Conservation (phyloP, 2,888 invertebrate species). For the Tigriopus californicus region DNA sequence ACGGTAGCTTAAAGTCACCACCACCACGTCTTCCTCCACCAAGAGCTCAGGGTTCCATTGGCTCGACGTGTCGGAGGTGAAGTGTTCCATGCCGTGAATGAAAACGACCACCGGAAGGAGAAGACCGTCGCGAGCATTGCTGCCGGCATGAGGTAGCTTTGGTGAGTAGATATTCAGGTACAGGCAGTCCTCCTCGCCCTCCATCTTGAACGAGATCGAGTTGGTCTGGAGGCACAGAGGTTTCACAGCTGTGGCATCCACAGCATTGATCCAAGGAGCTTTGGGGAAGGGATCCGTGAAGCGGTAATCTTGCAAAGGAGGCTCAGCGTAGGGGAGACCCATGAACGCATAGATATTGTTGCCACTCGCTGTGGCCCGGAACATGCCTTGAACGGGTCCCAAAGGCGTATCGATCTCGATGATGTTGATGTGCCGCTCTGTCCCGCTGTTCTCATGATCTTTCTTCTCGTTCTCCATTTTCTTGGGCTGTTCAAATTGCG, state of each 20-base stretch:
- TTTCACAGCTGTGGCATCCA: background rate
- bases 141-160: background rate
- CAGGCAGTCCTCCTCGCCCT: slow-evolving; percentile 19
- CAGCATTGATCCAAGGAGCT: background rate
- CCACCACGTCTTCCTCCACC: slow-evolving; percentile 32
- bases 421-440: too few species aligned
- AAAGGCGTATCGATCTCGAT: too few species aligned
- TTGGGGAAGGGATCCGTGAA: background rate
- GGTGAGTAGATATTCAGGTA: slow-evolving; percentile 19
- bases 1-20: slow-evolving; percentile 37
- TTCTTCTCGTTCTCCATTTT: too few species aligned
- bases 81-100: slow-evolving; percentile 34
- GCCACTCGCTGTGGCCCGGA: too few species aligned
- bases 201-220: slow-evolving; percentile 4
- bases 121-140: background rate
- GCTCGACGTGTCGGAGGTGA: slow-evolving; percentile 30
- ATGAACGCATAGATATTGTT: background rate
- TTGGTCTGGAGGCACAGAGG: background rate
- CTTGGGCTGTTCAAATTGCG: too few species aligned
- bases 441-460: too few species aligned
- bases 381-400: too few species aligned
- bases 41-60: slow-evolving; percentile 33
- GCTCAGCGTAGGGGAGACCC: background rate
- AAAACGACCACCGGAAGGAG: slow-evolving; percentile 32
- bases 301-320: background rate